These are phyloP conservation scores for Myathropa florea DNA, from an alignment of 2,888 invertebrate species.

Conservation along the genomic window DNA sequence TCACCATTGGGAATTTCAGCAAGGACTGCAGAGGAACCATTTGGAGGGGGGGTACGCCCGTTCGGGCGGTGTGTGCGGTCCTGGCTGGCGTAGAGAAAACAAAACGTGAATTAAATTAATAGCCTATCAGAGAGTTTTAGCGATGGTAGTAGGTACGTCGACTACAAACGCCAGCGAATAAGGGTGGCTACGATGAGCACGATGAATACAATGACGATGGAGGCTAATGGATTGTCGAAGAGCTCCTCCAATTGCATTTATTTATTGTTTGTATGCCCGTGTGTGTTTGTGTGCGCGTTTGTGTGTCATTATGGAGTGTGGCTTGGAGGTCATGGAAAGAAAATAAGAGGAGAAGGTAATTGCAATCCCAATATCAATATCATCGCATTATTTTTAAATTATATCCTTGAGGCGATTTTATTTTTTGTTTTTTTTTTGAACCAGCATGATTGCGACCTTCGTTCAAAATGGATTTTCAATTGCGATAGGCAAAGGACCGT, in stretches of 20 bases:
- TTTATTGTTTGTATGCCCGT: conserved; percentile 19
- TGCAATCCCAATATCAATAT: conserved; percentile 52
- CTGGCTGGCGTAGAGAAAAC: conserved; percentile 19
- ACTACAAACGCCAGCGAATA: not conserved
- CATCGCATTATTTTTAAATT: conserved; percentile 66
- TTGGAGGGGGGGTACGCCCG: not conserved
- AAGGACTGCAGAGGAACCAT: not conserved
- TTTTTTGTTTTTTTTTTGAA: not conserved
- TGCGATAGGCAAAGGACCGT: conserved; percentile 46
- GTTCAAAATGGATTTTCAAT: conserved; percentile 60
- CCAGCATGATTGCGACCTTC: conserved; percentile 40
- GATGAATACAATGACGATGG: conserved; percentile 9
- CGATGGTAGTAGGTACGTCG: not conserved
- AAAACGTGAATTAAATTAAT: conserved; percentile 60
- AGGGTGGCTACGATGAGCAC: not conserved
- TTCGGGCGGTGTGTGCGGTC: not conserved
- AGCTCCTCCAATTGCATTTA: conserved; percentile 54
- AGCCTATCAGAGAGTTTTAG: conserved; percentile 53
- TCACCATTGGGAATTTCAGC: conserved; percentile 19
- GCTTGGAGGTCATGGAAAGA: no score
- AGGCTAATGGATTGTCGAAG: conserved; percentile 57
- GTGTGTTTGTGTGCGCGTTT: not conserved
- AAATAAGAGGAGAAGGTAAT: conserved; percentile 9
- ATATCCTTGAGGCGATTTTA: conserved; percentile 47
- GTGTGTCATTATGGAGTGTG: no score